These are phyloP conservation scores for Halocynthia aurantium DNA, from an alignment of 23 tunicate genomes.

Conservation along the genomic window DNA sequence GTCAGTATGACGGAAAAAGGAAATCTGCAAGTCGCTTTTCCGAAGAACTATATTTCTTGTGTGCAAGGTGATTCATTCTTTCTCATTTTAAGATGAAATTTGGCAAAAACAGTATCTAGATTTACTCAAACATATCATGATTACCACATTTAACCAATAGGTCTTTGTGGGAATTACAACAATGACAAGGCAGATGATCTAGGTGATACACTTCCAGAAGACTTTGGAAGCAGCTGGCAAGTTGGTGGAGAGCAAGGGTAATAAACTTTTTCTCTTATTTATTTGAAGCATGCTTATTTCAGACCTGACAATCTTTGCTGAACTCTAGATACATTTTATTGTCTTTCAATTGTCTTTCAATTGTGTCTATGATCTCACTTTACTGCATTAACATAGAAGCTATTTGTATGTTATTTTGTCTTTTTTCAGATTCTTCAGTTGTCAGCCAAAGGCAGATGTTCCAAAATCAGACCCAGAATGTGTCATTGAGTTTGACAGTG, in stretches of 20 bases:
- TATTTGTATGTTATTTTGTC: too few species aligned
- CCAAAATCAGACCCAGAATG: constrained; percentile 2
- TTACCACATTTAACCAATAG: neutral
- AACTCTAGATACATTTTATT: too few species aligned
- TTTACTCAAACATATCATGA: neutral
- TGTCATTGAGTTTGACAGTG: constrained; percentile 15
- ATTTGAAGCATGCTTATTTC: neutral
- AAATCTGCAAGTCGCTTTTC: constrained; percentile 35
- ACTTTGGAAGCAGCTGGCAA: constrained; percentile 25
- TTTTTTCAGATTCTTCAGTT: neutral
- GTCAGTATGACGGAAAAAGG: constrained; percentile 15
- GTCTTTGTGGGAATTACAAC: constrained; percentile 44
- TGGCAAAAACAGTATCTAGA: neutral
- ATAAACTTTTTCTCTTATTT: neutral
- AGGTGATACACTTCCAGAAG: constrained; percentile 9
- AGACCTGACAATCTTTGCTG: neutral
- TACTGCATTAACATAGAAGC: too few species aligned
- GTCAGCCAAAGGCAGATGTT: constrained; percentile 8
- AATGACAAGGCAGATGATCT: constrained; percentile 24
- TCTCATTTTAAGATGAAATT: neutral
- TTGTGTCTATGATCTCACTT: too few species aligned
- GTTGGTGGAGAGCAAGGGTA: constrained; percentile 2
- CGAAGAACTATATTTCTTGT: constrained; percentile 17
- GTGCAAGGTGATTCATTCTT: constrained; percentile 24
- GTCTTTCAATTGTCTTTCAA: too few species aligned